phyloP scores from a whole-genome alignment of 2,888 invertebrate genomes.

The Gordius sp. region DNA sequence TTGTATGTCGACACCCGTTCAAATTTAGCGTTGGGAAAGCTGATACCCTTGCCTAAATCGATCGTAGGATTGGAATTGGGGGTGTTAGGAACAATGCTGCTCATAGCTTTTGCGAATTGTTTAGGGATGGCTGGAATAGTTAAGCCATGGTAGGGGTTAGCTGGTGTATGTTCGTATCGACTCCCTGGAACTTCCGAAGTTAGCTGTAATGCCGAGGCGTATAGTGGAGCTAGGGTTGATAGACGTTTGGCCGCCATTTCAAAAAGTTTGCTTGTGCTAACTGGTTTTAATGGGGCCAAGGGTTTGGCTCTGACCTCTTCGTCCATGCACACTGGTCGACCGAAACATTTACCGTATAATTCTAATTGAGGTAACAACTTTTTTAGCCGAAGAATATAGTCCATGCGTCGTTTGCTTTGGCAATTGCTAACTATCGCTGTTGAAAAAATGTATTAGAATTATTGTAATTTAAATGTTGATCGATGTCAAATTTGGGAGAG shows the following conservation, averaged over 20 bases:
- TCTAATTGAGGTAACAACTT: not conserved
- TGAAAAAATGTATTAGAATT: not conserved
- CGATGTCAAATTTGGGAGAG: no score
- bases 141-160: not conserved
- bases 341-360: not conserved
- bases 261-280: not conserved
- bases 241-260: not conserved
- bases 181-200: not conserved
- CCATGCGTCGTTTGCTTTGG: not conserved
- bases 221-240: not conserved
- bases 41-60: no score
- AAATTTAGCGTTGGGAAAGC: not conserved
- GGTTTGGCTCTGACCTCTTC: not conserved
- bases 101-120: not conserved
- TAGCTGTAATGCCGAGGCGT: no score
- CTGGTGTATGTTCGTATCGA: not conserved
- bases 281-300: not conserved
- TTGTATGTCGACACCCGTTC: not conserved
- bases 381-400: not conserved
- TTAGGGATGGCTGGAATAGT: not conserved
- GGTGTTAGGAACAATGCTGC: no score
- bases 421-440: not conserved
- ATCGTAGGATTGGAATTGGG: no score
- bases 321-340: not conserved
- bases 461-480: not conserved